Percentiles rank a stretch among this genome's conserved stretches.
Conservation (phyloP, 92 coral and sea anemone species). For the Phenganax stokvisi region DNA sequence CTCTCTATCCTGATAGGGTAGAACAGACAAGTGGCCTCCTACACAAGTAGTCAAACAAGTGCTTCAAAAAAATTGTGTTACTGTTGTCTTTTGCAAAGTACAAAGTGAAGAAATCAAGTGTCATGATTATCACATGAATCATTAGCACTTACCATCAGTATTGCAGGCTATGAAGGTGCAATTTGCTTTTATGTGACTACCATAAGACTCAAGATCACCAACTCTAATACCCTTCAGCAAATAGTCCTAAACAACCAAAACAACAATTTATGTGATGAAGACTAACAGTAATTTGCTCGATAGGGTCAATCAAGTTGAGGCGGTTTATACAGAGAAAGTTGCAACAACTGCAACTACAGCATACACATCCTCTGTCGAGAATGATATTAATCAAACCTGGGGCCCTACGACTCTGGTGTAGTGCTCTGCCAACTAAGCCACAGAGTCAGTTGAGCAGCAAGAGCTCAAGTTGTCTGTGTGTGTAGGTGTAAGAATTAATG, state of each 20-base stretch:
- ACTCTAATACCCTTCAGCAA: constrained; percentile 56
- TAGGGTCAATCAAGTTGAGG: too few relatives aligned
- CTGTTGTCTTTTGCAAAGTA: background rate
- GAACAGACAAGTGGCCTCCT: constrained; percentile 36
- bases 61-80: background rate
- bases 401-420: too few relatives aligned
- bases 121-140: background rate
- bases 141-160: constrained; percentile 62
- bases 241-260: constrained; percentile 52
- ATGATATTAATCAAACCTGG: too few relatives aligned
- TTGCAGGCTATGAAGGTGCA: constrained; percentile 75
- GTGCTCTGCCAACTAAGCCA: too few relatives aligned
- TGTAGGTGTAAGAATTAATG: too few relatives aligned
- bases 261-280: background rate
- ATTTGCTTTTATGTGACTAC: constrained; percentile 91
- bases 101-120: background rate
- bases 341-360: too few relatives aligned
- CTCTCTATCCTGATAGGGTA: constrained; percentile 34
- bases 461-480: too few relatives aligned
- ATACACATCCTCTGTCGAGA: too few relatives aligned
- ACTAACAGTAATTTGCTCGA: too few relatives aligned
- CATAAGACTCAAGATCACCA: constrained; percentile 75
- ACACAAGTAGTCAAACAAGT: background rate
- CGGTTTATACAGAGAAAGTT: too few relatives aligned
- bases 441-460: too few relatives aligned